Evolutionary conservation across 2,888 invertebrate species (phyloP).

Genomic region (Dolichomitus sp.): DNA sequence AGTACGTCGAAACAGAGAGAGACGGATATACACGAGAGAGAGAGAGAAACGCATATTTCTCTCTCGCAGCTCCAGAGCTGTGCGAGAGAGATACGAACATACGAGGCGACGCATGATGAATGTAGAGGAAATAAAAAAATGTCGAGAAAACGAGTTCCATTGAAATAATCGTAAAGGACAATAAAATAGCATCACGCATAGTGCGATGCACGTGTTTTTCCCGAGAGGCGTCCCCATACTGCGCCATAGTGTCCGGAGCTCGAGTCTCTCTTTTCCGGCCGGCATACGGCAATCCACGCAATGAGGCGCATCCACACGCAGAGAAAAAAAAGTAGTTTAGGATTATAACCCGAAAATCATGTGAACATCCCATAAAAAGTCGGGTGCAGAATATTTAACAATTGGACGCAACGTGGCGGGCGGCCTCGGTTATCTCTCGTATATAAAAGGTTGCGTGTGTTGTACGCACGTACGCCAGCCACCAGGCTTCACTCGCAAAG

Average conservation of each 20-base stretch:
- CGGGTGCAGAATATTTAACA: neutral
- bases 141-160: conserved; percentile 1
- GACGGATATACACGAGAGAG: conserved; percentile 3
- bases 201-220: conserved; percentile 64
- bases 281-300: conserved; percentile 18
- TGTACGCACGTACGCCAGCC: conserved; percentile 73
- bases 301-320: conserved; percentile 2
- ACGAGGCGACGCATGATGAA: neutral
- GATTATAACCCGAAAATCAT: neutral
- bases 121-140: conserved; percentile 5
- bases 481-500: conserved; percentile 70
- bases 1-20: conserved; percentile 40
- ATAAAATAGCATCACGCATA: conserved; percentile 76
- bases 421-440: neutral
- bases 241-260: conserved; percentile 38
- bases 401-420: conserved; percentile 26
- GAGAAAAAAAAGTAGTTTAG: neutral
- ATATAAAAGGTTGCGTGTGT: neutral
- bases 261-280: conserved; percentile 32
- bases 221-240: conserved; percentile 30
- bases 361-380: neutral
- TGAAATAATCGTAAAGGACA: conserved; percentile 25
- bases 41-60: neutral
- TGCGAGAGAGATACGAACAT: neutral
- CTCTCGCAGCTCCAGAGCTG: neutral